phyloP scores from a whole-genome alignment of 1,140 invertebrate species.

The Medauroidea extradentata region DNA sequence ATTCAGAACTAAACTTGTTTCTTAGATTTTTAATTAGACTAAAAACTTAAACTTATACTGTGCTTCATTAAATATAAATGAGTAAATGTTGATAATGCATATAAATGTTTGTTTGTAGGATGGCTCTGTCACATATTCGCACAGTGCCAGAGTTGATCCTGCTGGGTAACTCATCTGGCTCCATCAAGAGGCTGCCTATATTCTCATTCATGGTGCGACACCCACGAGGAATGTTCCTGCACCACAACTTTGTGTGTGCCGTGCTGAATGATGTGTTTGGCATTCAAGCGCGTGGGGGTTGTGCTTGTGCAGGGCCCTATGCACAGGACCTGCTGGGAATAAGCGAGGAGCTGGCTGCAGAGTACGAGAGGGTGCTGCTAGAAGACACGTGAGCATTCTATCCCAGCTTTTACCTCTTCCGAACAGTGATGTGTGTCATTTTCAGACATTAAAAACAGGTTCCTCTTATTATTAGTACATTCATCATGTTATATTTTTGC shows the following conservation, averaged over 20 bases:
- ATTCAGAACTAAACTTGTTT: too few species aligned
- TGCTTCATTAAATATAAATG: too few species aligned
- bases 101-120: constrained; percentile 50
- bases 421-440: too few species aligned
- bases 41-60: too few species aligned
- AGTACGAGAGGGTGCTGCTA: constrained; percentile 70
- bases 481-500: too few species aligned
- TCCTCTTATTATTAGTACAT: too few species aligned
- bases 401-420: too few species aligned
- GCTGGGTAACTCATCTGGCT: constrained; percentile 63
- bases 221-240: constrained; percentile 72
- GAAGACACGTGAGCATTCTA: constrained; percentile 60
- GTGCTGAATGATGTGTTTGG: constrained; percentile 90
- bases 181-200: constrained; percentile 66
- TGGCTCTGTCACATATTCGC: constrained; percentile 66
- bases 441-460: too few species aligned
- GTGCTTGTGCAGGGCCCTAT: constrained; percentile 80
- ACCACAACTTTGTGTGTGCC: constrained; percentile 86
- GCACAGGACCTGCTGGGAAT: constrained; percentile 82
- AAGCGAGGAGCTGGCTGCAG: constrained; percentile 63
- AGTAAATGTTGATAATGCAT: neutral
- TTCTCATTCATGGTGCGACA: constrained; percentile 85
- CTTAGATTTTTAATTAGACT: too few species aligned
- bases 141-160: constrained; percentile 74
- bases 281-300: constrained; percentile 82